Base-by-base conservation (phyloP, 2,888 invertebrate genomes). In the Andrena marginata region DNA sequence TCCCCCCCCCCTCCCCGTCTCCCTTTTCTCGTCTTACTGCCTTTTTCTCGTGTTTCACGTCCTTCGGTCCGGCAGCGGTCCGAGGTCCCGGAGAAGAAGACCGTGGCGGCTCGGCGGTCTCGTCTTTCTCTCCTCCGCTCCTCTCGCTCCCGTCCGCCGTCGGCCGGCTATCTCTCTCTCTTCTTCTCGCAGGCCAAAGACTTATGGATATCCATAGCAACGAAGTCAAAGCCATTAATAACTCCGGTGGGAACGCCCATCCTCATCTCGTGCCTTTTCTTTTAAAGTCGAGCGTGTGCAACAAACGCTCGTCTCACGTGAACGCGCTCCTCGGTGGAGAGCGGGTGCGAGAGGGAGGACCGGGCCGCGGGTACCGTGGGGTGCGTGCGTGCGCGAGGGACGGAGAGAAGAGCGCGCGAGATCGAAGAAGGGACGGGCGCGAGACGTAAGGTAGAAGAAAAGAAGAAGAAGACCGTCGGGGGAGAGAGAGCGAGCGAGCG, bases 201-300 rank as follows among this genome's bases (percentile, higher is more conserved):
- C 94, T 94, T 93, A 94, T 94, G 93, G 93, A 94, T 94, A 94
- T 94, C 93, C 93, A 93, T 94, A 93, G 93, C 93, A 93, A 94
- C 93, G 89, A 92, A 94, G 93, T 93, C 92, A 93, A 93, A 94
- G 93, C 93, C 93, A 94, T 94, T 94, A 94, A 94, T 94, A 94
- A 94, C 93, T 94, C 92, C 89, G 89, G 87, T 90, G 92, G 93
- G 92, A 93, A 94, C 93, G 93, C 93, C 92, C 92, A 93, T 93
- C 92, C 91, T 93, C 92, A 92, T 93, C 92, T 93, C 92, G 92
- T 92, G 91, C 93, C 93, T 89, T 92, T 93, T 93, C 93, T 94
- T 93, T 93, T 93, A 93, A 88, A 94, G 91, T 92, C 91, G 89
- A 91, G 91, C 92, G 91, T 89, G 92, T 88, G 88, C 90, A 91